These are phyloP conservation scores for Agonopterix subpropinquella DNA, from an alignment of 2,888 invertebrate species.

Conservation along the genomic window DNA sequence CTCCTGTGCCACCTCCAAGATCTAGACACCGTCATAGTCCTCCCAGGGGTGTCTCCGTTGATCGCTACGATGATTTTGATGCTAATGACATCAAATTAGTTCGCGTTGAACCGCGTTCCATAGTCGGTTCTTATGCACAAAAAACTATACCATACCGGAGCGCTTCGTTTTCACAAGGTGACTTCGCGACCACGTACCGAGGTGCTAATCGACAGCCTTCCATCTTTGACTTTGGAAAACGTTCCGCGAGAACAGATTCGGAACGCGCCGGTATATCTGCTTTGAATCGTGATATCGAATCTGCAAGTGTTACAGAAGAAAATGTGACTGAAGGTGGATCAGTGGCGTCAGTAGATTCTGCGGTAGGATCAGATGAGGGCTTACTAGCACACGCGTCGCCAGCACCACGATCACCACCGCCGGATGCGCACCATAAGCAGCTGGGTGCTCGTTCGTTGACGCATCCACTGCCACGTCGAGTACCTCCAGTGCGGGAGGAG, in stretches of 20 bases:
- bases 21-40: slow-evolving; percentile 70
- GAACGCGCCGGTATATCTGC: slow-evolving; percentile 28
- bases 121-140: slow-evolving; percentile 78
- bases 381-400: slow-evolving; percentile 58
- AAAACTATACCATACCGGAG: slow-evolving; percentile 85
- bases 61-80: slow-evolving; percentile 63
- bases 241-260: slow-evolving; percentile 32
- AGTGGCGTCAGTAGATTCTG: slow-evolving; percentile 76
- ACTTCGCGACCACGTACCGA: slow-evolving; percentile 79
- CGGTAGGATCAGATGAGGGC: slow-evolving; percentile 77
- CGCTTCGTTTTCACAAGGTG: slow-evolving; percentile 92
- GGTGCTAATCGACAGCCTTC: slow-evolving; percentile 51
- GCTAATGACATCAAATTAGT: slow-evolving; percentile 68
- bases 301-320: slow-evolving; percentile 49
- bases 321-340: slow-evolving; percentile 64
- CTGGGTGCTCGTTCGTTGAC: slow-evolving; percentile 67
- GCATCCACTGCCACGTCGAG: slow-evolving; percentile 67
- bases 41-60: slow-evolving; percentile 61
- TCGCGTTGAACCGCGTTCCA: slow-evolving; percentile 76
- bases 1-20: slow-evolving; percentile 74
- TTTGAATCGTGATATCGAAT: slow-evolving; percentile 46
- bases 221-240: slow-evolving; percentile 62
- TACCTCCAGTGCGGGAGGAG: slow-evolving; percentile 57
- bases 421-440: slow-evolving; percentile 63
- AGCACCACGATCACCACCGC: slow-evolving; percentile 62